Evolutionary conservation across 2,113 vertebrate species (phyloP).

Genomic region (Tympanuchus pallidicinctus): DNA sequence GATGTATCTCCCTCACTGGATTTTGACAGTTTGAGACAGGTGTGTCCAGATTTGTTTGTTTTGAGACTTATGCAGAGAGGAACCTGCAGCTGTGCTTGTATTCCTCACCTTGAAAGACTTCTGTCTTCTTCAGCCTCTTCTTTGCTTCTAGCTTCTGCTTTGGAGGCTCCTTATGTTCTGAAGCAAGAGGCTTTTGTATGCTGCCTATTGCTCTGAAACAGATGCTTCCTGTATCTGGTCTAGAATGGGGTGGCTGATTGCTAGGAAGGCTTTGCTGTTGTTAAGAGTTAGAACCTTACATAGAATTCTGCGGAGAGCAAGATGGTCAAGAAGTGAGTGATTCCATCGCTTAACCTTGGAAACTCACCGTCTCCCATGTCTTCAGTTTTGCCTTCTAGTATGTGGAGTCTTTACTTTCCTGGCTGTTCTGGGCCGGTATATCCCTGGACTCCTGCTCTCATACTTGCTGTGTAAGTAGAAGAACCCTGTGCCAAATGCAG

Average conservation of each 20-base stretch:
- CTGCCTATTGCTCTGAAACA: background rate
- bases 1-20: background rate
- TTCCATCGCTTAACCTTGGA: background rate
- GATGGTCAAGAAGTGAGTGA: background rate
- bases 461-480: constrained; percentile 89
- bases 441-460: constrained; percentile 92
- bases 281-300: background rate
- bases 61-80: background rate
- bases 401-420: constrained; percentile 88
- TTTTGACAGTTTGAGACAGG: background rate
- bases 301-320: background rate
- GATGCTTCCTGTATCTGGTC: background rate
- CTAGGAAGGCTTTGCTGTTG: background rate
- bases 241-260: rapidly evolving
- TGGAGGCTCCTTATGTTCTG: background rate
- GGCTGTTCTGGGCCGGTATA: constrained; percentile 87
- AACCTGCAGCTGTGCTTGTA: background rate
- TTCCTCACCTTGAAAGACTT: background rate
- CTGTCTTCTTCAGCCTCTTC: background rate
- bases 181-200: background rate
- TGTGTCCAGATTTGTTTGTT: background rate
- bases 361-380: constrained; percentile 43
- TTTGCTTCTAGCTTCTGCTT: background rate
- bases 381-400: constrained; percentile 92
- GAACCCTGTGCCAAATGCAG: background rate